Evolutionary conservation across 2,888 invertebrate species (phyloP), one percentile per base, ranked within the genome.

Genomic region (Nomada fabriciana): DNA sequence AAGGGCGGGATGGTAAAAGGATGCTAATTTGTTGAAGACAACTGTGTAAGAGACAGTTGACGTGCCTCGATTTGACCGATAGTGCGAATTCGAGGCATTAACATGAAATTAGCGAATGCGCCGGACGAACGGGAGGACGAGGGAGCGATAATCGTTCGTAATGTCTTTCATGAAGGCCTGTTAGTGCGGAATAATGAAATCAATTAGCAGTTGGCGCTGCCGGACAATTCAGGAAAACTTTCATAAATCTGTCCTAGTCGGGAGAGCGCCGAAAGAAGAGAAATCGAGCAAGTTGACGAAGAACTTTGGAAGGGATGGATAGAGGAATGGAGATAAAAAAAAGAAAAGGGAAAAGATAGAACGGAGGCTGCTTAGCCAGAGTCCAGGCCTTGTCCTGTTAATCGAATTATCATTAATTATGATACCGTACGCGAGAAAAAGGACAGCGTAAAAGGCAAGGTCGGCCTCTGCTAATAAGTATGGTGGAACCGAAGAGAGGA

Each of bases 361-460:
- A 75, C 77, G 83, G 80, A 71, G 79, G 82, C 80, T 87, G 90
- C 87, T 90, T 88, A 88, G 84, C 75, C 76, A 85, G 84, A 80
- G 80, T 60, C 85, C 90, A 90, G 23, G 92, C 92, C 92, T 91
- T 92, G 92, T 92, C 83, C 87, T 73, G 87, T 91, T 92, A 92
- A 93, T 92, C 91, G 91, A 93, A 93, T 93, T 92, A 93, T 92
- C 91, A 90, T 92, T 91, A 91, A 92, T 93, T 92, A 92, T 89
- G 91, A 92, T 91, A 91, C 83, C 85, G 88, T 85, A 79, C 83
- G 86, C 84, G 86, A 80, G 84, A 77, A 78, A 70, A 67, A 75
- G 79, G 83, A 83, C 78, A 65, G 85, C 84, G 81, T 85, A 77
- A 80, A 82, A 85, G 84, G 57, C 70, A 82, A 84, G 83, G 61